A percentile compares a stretch with the other conserved stretches of the same genome.
Evolutionary conservation across 2,888 invertebrate species (phyloP).

Genomic region (Lamellibrachia columna): DNA sequence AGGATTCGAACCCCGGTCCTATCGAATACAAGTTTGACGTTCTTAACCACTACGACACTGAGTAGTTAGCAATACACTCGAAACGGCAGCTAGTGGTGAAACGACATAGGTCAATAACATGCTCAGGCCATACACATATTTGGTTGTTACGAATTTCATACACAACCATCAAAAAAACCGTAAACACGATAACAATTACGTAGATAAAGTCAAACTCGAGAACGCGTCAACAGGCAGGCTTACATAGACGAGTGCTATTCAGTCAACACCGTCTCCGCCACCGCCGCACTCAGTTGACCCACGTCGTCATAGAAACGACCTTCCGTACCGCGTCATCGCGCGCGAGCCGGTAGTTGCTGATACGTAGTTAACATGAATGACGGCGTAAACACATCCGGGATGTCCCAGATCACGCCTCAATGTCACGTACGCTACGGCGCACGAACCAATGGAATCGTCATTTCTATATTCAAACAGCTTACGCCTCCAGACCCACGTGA

Average conservation of each 20-base stretch:
- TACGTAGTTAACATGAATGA: not conserved
- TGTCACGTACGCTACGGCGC: not conserved
- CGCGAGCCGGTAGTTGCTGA: not conserved
- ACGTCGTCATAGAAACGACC: not conserved
- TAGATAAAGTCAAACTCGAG: not conserved
- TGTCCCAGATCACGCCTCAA: not conserved
- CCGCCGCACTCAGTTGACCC: not conserved
- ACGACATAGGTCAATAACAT: no score
- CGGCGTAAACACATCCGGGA: not conserved
- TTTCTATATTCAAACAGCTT: not conserved
- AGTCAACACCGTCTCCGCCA: not conserved
- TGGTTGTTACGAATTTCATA: no score
- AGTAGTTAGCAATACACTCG: no score
- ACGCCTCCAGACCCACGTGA: not conserved
- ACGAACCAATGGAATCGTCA: not conserved
- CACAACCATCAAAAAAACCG: not conserved
- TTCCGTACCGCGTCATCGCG: not conserved
- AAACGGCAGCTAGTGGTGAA: no score
- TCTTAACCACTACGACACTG: no score
- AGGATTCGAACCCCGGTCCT: no score
- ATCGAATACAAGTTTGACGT: no score
- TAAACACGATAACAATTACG: conserved; percentile 12
- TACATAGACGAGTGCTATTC: not conserved
- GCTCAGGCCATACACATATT: not conserved
- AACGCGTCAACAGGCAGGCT: not conserved